These are phyloP conservation scores for Mantis religiosa DNA, from an alignment of 2,888 invertebrate species.

Conservation along the genomic window DNA sequence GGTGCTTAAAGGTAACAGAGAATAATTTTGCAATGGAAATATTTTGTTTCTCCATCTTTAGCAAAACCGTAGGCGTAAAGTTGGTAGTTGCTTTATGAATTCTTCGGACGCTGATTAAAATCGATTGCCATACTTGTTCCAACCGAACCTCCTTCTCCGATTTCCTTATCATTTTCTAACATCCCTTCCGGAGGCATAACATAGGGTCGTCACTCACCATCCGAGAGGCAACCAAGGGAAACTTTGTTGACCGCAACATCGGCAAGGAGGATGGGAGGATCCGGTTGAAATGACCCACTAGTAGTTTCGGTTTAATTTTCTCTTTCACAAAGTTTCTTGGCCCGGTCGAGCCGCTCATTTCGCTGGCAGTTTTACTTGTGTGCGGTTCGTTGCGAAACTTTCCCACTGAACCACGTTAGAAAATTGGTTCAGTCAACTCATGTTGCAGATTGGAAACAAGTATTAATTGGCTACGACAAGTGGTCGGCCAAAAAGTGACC, in stretches of 20 bases:
- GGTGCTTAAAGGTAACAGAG: too few relatives aligned
- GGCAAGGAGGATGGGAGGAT: background rate
- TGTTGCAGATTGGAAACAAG: background rate
- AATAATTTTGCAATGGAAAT: background rate
- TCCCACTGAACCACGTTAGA: background rate
- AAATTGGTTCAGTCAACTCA: background rate
- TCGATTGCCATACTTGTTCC: background rate
- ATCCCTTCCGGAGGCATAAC: background rate
- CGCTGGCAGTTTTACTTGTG: background rate
- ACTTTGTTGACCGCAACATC: background rate
- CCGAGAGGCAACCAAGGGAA: background rate
- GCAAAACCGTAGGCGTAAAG: background rate
- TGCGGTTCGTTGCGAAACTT: background rate
- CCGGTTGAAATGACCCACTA: background rate
- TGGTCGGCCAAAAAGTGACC: background rate
- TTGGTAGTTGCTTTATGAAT: background rate
- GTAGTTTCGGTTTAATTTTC: background rate
- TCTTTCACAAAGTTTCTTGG: background rate
- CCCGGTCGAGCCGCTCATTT: background rate
- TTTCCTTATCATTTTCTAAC: background rate
- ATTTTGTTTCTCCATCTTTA: background rate
- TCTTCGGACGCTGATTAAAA: background rate
- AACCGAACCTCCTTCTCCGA: background rate
- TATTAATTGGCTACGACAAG: background rate
- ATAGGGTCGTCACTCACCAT: background rate